Percentiles rank a stretch among this genome's conserved stretches.
Evolutionary conservation across 2,888 invertebrate species (phyloP).

Genomic region (Eupithecia subumbrata): DNA sequence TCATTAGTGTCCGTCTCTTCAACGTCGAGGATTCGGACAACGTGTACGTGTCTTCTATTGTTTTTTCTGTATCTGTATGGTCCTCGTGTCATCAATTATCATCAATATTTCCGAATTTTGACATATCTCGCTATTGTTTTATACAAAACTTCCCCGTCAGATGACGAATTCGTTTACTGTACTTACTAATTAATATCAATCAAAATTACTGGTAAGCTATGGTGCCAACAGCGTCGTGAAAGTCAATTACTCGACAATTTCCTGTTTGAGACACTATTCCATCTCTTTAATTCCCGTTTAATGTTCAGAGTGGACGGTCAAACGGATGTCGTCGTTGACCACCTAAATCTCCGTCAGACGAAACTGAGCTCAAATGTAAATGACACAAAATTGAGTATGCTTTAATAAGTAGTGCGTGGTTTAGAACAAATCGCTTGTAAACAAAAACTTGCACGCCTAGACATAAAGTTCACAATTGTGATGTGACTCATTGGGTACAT

Average conservation of each 20-base stretch:
- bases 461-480: slow-evolving; percentile 32
- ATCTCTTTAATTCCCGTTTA: slow-evolving; percentile 54
- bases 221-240: slow-evolving; percentile 51
- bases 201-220: slow-evolving; percentile 46
- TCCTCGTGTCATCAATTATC: neutral
- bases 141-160: neutral
- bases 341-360: slow-evolving; percentile 31
- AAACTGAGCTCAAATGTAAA: slow-evolving; percentile 50
- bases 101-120: neutral
- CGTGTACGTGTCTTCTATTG: neutral
- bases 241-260: slow-evolving; percentile 58
- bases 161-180: slow-evolving; percentile 21
- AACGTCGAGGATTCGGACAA: neutral
- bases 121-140: neutral
- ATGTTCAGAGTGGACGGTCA: slow-evolving; percentile 60
- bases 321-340: slow-evolving; percentile 62
- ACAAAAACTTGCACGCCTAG: slow-evolving; percentile 24
- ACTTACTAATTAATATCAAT: slow-evolving; percentile 38
- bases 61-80: neutral
- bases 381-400: slow-evolving; percentile 51
- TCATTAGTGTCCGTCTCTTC: neutral
- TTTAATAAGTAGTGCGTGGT: slow-evolving; percentile 41
- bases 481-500: slow-evolving; percentile 45
- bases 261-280: slow-evolving; percentile 54
- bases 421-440: slow-evolving; percentile 9